A percentile compares a stretch with the other conserved stretches of the same genome.
These are phyloP conservation scores for Pithys albifrons DNA, from an alignment of 2,113 vertebrate species.

Conservation along the genomic window DNA sequence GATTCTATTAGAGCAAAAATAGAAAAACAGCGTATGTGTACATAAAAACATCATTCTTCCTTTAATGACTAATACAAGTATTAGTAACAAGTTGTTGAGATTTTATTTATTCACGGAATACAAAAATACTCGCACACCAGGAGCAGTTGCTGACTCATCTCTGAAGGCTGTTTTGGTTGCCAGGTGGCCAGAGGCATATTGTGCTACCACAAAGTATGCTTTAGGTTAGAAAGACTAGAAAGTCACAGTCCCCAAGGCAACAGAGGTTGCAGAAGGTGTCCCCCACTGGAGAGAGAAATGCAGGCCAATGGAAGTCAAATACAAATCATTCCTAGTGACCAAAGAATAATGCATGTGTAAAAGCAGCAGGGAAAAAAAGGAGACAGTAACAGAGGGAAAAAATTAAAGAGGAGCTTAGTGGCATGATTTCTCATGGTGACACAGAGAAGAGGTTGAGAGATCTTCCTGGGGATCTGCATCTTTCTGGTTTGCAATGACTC, in stretches of 20 bases:
- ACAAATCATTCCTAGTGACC: slow-evolving; percentile 35
- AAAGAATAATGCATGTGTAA: slow-evolving; percentile 5
- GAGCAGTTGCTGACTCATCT: slow-evolving; percentile 55
- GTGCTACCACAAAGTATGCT: slow-evolving; percentile 53
- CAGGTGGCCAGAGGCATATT: slow-evolving; percentile 58
- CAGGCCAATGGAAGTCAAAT: slow-evolving; percentile 12
- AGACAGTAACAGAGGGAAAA: neutral
- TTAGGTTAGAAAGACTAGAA: slow-evolving; percentile 57
- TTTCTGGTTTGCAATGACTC: neutral
- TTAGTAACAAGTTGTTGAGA: slow-evolving; percentile 12
- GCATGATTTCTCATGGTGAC: neutral
- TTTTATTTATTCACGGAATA: slow-evolving; percentile 52
- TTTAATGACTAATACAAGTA: slow-evolving; percentile 32
- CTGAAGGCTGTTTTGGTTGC: slow-evolving; percentile 44
- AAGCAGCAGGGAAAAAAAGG: neutral
- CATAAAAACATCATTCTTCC: slow-evolving; percentile 14
- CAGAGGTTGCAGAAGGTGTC: slow-evolving; percentile 39
- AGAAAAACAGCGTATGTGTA: neutral
- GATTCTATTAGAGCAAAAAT: neutral
- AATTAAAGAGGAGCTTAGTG: neutral
- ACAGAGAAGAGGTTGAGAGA: neutral
- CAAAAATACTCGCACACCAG: slow-evolving; percentile 32
- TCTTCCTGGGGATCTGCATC: neutral
- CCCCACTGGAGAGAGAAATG: slow-evolving; percentile 12
- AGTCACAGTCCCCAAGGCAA: slow-evolving; percentile 56